phyloP scores from a whole-genome alignment of 2,113 vertebrate species.

The Oncorhynchus mykiss region DNA sequence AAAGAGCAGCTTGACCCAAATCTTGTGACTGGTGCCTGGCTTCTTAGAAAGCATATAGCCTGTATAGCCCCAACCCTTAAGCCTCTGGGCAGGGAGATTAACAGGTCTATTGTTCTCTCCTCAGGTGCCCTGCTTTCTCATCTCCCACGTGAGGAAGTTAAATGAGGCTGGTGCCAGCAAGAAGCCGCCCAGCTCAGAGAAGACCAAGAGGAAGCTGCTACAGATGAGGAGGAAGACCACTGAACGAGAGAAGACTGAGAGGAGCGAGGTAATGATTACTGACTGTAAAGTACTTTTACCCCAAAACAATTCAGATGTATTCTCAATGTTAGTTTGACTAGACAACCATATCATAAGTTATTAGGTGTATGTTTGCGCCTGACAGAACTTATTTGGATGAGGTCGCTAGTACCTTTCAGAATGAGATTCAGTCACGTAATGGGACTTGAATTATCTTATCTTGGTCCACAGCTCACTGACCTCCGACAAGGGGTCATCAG shows the following conservation, averaged over 20 bases:
- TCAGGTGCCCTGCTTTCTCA: constrained; percentile 89
- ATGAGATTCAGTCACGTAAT: background rate
- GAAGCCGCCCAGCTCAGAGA: constrained; percentile 77
- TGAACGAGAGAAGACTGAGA: constrained; percentile 75
- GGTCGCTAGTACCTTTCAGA: background rate
- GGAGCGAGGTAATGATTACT: constrained; percentile 71
- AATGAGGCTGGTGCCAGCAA: constrained; percentile 83
- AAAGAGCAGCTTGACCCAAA: background rate
- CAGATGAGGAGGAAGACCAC: constrained; percentile 81
- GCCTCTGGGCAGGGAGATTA: background rate
- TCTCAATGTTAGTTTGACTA: no score
- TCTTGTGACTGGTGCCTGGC: background rate
- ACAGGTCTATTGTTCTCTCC: constrained; percentile 17
- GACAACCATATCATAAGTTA: background rate
- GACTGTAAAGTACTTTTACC: background rate
- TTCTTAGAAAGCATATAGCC: background rate
- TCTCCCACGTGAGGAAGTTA: constrained; percentile 91
- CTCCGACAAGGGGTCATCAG: constrained; percentile 90
- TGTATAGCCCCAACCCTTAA: background rate
- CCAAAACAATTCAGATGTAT: background rate
- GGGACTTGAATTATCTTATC: background rate
- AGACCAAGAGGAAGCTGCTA: constrained; percentile 78
- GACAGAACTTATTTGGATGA: background rate
- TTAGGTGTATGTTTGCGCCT: background rate
- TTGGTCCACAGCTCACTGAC: constrained; percentile 74